These are phyloP conservation scores for Aphaenogaster ashmeadi DNA, from an alignment of 1,140 invertebrate species.

Conservation along the genomic window DNA sequence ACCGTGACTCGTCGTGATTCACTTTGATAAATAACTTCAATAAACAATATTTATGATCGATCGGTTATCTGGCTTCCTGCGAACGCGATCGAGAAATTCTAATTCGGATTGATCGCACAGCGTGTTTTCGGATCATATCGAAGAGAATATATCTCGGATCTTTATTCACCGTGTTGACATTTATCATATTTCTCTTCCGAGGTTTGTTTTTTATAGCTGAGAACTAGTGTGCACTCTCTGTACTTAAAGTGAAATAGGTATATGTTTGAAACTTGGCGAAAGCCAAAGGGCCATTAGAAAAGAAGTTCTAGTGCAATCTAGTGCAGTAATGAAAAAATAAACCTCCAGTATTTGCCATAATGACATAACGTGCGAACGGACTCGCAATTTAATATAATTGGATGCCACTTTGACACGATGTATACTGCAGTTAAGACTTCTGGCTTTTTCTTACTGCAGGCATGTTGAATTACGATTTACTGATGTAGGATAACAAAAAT, in stretches of 20 bases:
- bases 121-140: not conserved
- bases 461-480: not conserved
- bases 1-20: not conserved
- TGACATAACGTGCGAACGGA: not conserved
- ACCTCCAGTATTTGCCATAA: too few species aligned
- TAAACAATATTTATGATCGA: not conserved
- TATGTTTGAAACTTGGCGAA: too few species aligned
- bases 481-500: not conserved
- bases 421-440: not conserved
- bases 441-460: not conserved
- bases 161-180: not conserved
- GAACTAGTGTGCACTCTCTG: too few species aligned
- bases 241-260: too few species aligned
- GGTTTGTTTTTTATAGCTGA: too few species aligned
- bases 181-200: not conserved
- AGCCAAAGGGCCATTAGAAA: too few species aligned
- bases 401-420: not conserved
- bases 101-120: not conserved
- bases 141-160: not conserved
- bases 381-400: not conserved
- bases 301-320: too few species aligned
- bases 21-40: not conserved
- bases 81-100: not conserved
- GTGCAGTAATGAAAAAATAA: too few species aligned
- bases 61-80: not conserved